Conservation (phyloP, 2,888 invertebrate genomes). For the Dolichomitus sp. region DNA sequence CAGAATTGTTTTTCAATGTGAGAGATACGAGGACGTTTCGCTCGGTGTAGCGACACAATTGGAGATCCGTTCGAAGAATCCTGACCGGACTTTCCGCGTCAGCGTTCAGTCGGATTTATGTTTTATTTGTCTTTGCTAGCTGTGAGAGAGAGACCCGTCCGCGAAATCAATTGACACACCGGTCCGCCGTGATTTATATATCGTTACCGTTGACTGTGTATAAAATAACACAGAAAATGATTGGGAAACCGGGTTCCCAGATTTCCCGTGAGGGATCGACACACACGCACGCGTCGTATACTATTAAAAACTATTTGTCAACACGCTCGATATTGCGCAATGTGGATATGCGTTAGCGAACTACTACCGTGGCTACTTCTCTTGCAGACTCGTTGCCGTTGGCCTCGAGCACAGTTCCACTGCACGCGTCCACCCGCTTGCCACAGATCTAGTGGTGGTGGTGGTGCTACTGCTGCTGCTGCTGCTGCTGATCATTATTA, state of each 20-base stretch:
- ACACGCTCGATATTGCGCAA: constrained; percentile 67
- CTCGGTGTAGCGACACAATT: constrained; percentile 9
- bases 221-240: constrained; percentile 50
- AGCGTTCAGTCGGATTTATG: background rate
- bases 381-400: constrained; percentile 33
- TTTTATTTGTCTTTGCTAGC: constrained; percentile 34
- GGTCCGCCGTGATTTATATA: constrained; percentile 7
- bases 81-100: constrained; percentile 12
- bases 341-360: constrained; percentile 32
- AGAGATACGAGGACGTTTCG: background rate
- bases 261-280: constrained; percentile 59
- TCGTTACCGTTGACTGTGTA: background rate
- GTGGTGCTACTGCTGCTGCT: background rate
- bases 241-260: constrained; percentile 62
- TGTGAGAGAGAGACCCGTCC: constrained; percentile 8
- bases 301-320: constrained; percentile 72
- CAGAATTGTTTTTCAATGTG: background rate
- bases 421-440: constrained; percentile 45
- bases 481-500: constrained; percentile 60
- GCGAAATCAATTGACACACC: constrained; percentile 23
- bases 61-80: constrained; percentile 21
- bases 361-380: constrained; percentile 15
- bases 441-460: constrained; percentile 23
- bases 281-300: constrained; percentile 34
- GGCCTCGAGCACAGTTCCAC: constrained; percentile 52